A percentile compares a stretch with the other conserved stretches of the same genome.
These are phyloP conservation scores for Bryconaethiops microstoma DNA, from an alignment of 2,797 vertebrate species.

Conservation along the genomic window DNA sequence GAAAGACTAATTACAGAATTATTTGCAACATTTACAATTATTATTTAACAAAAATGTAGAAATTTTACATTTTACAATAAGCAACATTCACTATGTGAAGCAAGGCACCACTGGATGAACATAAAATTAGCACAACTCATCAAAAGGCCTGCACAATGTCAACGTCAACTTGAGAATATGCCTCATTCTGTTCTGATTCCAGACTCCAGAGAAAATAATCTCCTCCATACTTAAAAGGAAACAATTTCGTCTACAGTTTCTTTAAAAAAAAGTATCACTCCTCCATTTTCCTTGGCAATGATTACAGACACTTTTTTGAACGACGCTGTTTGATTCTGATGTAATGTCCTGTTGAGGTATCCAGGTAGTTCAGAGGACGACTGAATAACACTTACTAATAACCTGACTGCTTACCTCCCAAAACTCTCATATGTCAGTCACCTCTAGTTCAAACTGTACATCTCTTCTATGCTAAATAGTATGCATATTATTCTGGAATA, in stretches of 20 bases:
- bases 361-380: neutral
- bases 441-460: too few relatives aligned
- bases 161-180: neutral
- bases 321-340: neutral
- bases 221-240: constrained; percentile 12
- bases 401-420: neutral
- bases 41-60: neutral
- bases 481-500: neutral
- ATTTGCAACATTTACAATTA: neutral
- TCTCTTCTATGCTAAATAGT: neutral
- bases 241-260: neutral
- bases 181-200: constrained; percentile 12
- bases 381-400: neutral
- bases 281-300: neutral
- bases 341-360: neutral
- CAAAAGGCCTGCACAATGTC: neutral
- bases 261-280: neutral
- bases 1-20: neutral
- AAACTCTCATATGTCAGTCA: neutral
- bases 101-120: neutral
- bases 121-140: neutral
- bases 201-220: neutral
- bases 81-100: neutral
- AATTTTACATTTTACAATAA: neutral
- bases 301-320: neutral